Percentiles rank a stretch among this genome's conserved stretches.
Evolutionary conservation across 2,888 invertebrate species (phyloP).

Genomic region (Agrilus mali): DNA sequence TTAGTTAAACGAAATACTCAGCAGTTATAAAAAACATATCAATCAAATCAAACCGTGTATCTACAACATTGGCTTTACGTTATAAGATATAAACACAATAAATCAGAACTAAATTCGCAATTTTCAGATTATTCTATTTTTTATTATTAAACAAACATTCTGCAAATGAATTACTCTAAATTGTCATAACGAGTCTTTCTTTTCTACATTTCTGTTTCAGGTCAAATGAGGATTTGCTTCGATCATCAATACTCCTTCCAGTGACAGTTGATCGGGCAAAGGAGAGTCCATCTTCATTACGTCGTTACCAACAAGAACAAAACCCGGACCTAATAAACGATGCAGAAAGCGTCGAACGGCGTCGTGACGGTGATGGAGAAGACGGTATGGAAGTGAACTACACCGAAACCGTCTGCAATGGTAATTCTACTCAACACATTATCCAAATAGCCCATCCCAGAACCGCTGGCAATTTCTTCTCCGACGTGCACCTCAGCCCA

Average conservation of each 20-base stretch:
- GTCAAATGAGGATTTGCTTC: slow-evolving; percentile 22
- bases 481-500: slow-evolving; percentile 10
- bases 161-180: no score
- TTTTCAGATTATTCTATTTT: no score
- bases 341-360: slow-evolving; percentile 47
- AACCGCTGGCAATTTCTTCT: slow-evolving; percentile 39
- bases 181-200: no score
- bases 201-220: slow-evolving; percentile 14
- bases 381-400: slow-evolving; percentile 22
- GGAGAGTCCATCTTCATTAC: slow-evolving; percentile 40
- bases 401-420: slow-evolving; percentile 17
- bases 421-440: slow-evolving; percentile 28
- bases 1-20: no score
- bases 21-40: no score
- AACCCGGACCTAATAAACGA: slow-evolving; percentile 73
- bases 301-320: slow-evolving; percentile 46
- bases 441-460: slow-evolving; percentile 26
- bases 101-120: no score
- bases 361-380: slow-evolving; percentile 29
- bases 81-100: no score
- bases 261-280: slow-evolving; percentile 35
- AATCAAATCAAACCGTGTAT: no score
- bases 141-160: no score
- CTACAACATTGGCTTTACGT: no score
- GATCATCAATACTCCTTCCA: slow-evolving; percentile 21